Conservation (phyloP, 2,113 vertebrate species). For the Spermophilus dauricus region DNA sequence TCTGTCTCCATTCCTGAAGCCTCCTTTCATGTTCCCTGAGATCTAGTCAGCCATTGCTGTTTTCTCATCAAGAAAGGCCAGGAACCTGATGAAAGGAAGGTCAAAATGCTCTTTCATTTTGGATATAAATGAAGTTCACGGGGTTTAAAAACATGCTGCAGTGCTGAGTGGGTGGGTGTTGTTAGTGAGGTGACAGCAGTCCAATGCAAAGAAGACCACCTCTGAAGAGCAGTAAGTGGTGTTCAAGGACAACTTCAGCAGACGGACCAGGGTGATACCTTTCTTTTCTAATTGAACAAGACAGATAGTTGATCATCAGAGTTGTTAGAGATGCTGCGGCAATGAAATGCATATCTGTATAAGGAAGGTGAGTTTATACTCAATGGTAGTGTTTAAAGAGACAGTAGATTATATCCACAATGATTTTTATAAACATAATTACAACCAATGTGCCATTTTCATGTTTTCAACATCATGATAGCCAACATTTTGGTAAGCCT, state of each 20-base stretch:
- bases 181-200: neutral
- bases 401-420: constrained; percentile 12
- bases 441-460: neutral
- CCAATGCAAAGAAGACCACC: neutral
- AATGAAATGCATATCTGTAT: constrained; percentile 58
- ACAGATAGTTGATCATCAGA: constrained; percentile 82
- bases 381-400: constrained; percentile 54
- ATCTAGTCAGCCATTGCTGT: constrained; percentile 29
- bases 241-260: constrained; percentile 74
- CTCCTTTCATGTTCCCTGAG: constrained; percentile 47
- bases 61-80: constrained; percentile 17
- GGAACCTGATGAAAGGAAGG: constrained; percentile 59
- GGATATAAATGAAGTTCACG: constrained; percentile 60
- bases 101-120: constrained; percentile 28
- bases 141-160: neutral
- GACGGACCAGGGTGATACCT: constrained; percentile 69
- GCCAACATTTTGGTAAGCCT: neutral
- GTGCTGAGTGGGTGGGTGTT: neutral
- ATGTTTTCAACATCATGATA: neutral
- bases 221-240: neutral
- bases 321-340: constrained; percentile 70
- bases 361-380: constrained; percentile 33
- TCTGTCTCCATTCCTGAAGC: neutral
- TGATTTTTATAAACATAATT: constrained; percentile 18
- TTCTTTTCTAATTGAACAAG: constrained; percentile 83